A percentile compares a stretch with the other conserved stretches of the same genome.
Conservation (phyloP, 1,140 invertebrate genomes). For the Planococcus citri region DNA sequence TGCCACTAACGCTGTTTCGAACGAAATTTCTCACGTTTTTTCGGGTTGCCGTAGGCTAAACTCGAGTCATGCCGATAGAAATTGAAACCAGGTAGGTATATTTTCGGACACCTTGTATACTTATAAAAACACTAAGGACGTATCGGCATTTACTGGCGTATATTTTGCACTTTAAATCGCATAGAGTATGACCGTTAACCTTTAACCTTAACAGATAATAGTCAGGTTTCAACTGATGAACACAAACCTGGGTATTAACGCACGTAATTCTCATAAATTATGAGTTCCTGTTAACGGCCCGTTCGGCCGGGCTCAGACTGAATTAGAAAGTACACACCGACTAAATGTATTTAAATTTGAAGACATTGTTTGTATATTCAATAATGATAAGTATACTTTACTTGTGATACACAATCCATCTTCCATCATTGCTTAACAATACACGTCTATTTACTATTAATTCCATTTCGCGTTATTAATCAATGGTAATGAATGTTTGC, state of each 20-base stretch:
- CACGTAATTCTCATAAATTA: constrained; percentile 16
- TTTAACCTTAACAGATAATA: constrained; percentile 17
- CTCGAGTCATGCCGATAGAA: too few species aligned
- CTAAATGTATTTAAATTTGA: constrained; percentile 10
- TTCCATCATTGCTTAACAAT: neutral
- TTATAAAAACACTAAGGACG: neutral
- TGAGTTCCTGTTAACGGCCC: constrained; percentile 14
- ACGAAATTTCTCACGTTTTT: too few species aligned
- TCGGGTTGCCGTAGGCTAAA: too few species aligned
- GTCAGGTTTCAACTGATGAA: neutral
- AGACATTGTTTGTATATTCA: constrained; percentile 8
- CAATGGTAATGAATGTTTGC: too few species aligned
- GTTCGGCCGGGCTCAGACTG: neutral
- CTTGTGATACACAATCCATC: neutral
- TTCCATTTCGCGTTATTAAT: too few species aligned
- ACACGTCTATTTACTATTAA: too few species aligned
- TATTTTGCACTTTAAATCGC: neutral
- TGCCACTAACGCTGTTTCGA: too few species aligned
- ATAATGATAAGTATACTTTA: constrained; percentile 3
- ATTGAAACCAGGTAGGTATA: too few species aligned
- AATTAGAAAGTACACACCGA: constrained; percentile 11
- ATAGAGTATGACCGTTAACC: constrained; percentile 10
- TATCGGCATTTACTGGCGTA: neutral
- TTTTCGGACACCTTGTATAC: too few species aligned
- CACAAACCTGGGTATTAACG: constrained; percentile 9